phyloP scores from a whole-genome alignment of 2,113 vertebrate species.

The Rhineura floridana region DNA sequence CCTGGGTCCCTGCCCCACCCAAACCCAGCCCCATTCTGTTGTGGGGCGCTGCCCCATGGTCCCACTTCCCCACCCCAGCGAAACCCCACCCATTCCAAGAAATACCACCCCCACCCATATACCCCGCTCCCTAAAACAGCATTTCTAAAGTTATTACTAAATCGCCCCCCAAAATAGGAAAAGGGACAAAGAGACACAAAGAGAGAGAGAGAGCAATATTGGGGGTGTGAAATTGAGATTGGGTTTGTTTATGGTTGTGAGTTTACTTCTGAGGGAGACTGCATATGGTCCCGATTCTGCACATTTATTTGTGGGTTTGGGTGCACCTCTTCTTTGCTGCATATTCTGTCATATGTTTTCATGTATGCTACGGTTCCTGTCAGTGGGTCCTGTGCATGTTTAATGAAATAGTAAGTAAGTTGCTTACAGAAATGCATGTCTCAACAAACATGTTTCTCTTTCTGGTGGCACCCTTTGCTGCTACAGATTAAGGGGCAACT shows the following conservation, averaged over 20 bases:
- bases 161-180: conserved; percentile 26
- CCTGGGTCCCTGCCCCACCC: conserved; percentile 42
- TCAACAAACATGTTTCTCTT: background rate
- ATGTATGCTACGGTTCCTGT: background rate
- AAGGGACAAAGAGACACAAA: conserved; percentile 31
- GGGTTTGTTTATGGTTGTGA: background rate
- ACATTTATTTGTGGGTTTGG: background rate
- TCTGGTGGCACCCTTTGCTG: background rate
- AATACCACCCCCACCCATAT: conserved; percentile 9
- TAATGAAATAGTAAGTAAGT: background rate
- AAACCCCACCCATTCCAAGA: conserved; percentile 38
- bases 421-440: background rate
- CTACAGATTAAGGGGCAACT: background rate
- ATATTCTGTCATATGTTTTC: background rate
- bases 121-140: conserved; percentile 40
- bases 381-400: background rate
- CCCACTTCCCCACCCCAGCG: conserved; percentile 18
- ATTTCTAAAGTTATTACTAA: conserved; percentile 47
- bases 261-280: background rate
- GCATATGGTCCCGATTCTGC: background rate
- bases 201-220: background rate
- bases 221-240: background rate
- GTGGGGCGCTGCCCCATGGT: conserved; percentile 39
- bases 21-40: conserved; percentile 30
- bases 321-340: background rate